Conservation (phyloP, 2,113 vertebrate genomes). For the Poeciliopsis prolifica region DNA sequence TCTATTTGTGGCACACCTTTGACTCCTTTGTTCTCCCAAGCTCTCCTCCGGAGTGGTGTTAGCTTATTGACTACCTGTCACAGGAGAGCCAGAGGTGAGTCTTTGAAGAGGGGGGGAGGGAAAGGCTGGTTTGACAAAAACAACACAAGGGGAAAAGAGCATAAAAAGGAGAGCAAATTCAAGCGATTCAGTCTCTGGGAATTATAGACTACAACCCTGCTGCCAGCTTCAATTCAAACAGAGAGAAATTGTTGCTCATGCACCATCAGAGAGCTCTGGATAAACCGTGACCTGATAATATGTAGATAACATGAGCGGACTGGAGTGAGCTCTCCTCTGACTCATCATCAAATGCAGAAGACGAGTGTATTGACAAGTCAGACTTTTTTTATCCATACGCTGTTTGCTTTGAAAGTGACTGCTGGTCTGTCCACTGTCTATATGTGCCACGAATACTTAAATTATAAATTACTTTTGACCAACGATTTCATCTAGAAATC, state of each 20-base stretch:
- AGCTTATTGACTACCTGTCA: conserved; percentile 48
- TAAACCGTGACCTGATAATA: background rate
- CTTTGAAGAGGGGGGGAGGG: conserved; percentile 13
- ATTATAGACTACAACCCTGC: conserved; percentile 9
- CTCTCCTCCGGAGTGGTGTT: background rate
- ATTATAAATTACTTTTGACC: background rate
- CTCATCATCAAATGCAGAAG: background rate
- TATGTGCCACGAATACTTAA: background rate
- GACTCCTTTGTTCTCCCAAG: conserved; percentile 19
- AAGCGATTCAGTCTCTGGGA: conserved; percentile 1
- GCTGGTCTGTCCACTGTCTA: background rate
- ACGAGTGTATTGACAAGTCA: background rate
- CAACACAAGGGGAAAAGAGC: conserved; percentile 13
- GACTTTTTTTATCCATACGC: background rate
- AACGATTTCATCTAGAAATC: background rate
- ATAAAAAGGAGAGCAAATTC: conserved; percentile 1
- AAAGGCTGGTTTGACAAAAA: conserved; percentile 4
- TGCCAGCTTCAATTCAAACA: conserved; percentile 34
- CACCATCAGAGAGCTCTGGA: background rate
- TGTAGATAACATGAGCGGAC: background rate
- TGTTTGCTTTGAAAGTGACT: background rate
- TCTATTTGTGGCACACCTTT: conserved; percentile 53
- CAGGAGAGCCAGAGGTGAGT: conserved; percentile 30
- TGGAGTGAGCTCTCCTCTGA: background rate
- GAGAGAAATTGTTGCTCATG: background rate